phyloP scores from a whole-genome alignment of 2,797 vertebrate genomes.

The Monodelphis domestica region DNA sequence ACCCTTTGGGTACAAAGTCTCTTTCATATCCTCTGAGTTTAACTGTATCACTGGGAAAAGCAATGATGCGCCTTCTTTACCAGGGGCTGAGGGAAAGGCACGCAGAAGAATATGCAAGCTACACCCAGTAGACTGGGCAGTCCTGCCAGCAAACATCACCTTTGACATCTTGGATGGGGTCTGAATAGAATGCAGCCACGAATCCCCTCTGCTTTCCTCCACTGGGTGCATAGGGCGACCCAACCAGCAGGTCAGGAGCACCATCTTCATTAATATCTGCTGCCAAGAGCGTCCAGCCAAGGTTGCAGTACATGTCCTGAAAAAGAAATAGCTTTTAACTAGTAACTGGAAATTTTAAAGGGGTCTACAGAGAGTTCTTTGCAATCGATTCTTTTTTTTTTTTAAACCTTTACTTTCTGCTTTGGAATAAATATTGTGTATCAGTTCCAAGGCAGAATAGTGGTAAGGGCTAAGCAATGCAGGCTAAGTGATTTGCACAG shows the following conservation, averaged over 20 bases:
- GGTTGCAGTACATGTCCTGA: slow-evolving; percentile 86
- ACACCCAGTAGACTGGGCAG: neutral
- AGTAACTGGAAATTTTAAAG: neutral
- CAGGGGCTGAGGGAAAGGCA: neutral
- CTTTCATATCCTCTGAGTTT: neutral
- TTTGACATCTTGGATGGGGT: slow-evolving; percentile 62
- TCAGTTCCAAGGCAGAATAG: too few relatives aligned
- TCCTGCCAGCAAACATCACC: slow-evolving; percentile 73
- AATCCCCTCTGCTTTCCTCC: slow-evolving; percentile 85
- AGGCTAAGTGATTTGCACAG: too few relatives aligned
- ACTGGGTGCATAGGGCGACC: slow-evolving; percentile 85
- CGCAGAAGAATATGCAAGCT: accelerated
- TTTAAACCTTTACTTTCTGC: too few relatives aligned
- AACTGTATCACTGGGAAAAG: neutral
- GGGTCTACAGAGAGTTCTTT: neutral
- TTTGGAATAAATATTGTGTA: too few relatives aligned
- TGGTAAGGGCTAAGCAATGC: too few relatives aligned
- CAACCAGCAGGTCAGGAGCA: slow-evolving; percentile 83
- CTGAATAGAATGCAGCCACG: slow-evolving; percentile 84
- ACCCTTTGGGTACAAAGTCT: too few relatives aligned
- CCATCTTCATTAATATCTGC: slow-evolving; percentile 83
- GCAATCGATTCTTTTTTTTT: too few relatives aligned
- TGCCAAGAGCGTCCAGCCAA: slow-evolving; percentile 87
- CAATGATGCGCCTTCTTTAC: neutral
- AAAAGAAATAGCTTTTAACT: slow-evolving; percentile 38